Conservation (phyloP, 2,888 invertebrate genomes). For the Plemyria rubiginata region DNA sequence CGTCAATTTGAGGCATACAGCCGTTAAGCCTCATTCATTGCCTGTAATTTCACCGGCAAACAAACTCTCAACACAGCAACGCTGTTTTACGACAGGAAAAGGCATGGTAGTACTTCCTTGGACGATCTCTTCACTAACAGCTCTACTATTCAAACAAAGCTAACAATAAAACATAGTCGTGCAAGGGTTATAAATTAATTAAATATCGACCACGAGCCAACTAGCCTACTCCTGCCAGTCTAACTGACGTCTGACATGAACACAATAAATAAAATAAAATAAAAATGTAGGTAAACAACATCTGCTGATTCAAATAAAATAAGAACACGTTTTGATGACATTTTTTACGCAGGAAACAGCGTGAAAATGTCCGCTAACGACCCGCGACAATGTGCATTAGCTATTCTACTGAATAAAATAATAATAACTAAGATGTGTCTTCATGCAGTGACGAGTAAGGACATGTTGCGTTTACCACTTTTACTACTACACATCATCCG, state of each 20-base stretch:
- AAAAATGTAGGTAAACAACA: constrained; percentile 1
- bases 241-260: constrained; percentile 1
- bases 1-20: too few relatives aligned
- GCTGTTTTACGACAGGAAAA: too few relatives aligned
- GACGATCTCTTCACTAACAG: too few relatives aligned
- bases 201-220: background rate
- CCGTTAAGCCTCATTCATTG: too few relatives aligned
- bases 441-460: background rate
- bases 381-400: background rate
- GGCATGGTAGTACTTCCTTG: too few relatives aligned
- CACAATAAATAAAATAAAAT: background rate
- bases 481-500: background rate
- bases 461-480: background rate
- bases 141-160: background rate
- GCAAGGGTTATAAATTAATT: background rate
- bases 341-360: constrained; percentile 20
- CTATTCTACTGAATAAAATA: background rate
- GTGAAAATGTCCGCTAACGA: constrained; percentile 18
- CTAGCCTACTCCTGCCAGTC: background rate
- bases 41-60: too few relatives aligned
- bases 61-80: too few relatives aligned
- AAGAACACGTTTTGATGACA: background rate
- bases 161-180: too few relatives aligned
- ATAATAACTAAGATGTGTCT: background rate
- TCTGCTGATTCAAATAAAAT: constrained; percentile 8